Evolutionary conservation across 2,113 vertebrate genomes (phyloP), one percentile per base, ranked within the genome.

Genomic region (Lethenteron reissneri): DNA sequence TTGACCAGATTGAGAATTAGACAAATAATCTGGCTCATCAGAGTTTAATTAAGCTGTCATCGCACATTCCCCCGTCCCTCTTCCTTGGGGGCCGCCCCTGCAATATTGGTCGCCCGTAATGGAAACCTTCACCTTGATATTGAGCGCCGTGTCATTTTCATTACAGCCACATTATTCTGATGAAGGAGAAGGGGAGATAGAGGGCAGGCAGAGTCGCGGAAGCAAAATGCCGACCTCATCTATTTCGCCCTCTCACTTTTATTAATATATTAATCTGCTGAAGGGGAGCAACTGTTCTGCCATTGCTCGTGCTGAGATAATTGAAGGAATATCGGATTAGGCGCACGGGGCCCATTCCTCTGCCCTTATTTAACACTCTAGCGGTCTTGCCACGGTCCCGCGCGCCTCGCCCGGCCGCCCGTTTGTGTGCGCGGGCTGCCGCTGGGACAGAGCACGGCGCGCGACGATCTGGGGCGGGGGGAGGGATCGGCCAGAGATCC

Each of bases 321-420:
- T 68, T 68, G 64, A 68, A 68, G 64, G 64, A 68, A 68, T 68
- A 68, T 68, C n/a, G n/a, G 64, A 68, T 68, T 68, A 68, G 64
- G 64, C 64, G 64, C 64, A 25, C 64, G 11, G 64, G 64, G 64
- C 64, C 64, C 64, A 68, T 68, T 68, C 64, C 25, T 68, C 64
- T 68, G 64, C 25, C 25, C 64, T 68, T 68, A 68, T 68, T 68
- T 68, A 68, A 68, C 64, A 10, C 64, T 41, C 41, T 41, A 7
- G 41, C 41, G 41, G 41, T 41, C 41, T 41, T 41, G 41, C 41
- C 41, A 41, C 41, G 41, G 41, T 41, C 41, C 41, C 41, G 41
- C 41, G 41, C 41, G 41, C 41, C 41, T 41, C 41, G 41, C 41
- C 41, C 41, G 41, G 41, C 41, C 41, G 41, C 41, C 41, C 41